phyloP scores from a whole-genome alignment of 2,888 invertebrate genomes.

The Shargacucullia verbasci region DNA sequence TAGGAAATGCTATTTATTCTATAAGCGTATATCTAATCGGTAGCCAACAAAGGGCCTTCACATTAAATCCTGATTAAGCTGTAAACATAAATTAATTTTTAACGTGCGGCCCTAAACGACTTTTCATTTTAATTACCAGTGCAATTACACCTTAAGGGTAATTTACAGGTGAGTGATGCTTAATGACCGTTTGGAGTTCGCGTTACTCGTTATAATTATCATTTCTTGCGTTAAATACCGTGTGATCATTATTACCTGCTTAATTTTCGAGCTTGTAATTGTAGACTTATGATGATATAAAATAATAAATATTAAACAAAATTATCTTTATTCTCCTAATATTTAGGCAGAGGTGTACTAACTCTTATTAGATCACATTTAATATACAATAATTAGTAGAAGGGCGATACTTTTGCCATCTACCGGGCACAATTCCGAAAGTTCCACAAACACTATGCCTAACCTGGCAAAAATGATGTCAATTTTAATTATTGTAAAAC shows the following conservation, averaged over 20 bases:
- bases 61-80: constrained; percentile 50
- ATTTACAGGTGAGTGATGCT: constrained; percentile 57
- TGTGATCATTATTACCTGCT: constrained; percentile 11
- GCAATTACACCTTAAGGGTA: constrained; percentile 60
- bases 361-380: too few species aligned
- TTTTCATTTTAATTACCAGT: constrained; percentile 59
- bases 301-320: too few species aligned
- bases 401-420: too few species aligned
- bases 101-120: constrained; percentile 51
- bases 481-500: too few species aligned
- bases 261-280: constrained; percentile 6
- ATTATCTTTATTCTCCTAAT: too few species aligned
- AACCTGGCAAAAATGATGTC: too few species aligned
- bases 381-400: too few species aligned
- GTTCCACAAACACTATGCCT: too few species aligned
- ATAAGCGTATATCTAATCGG: constrained; percentile 11
- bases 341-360: too few species aligned
- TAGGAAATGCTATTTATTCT: not conserved
- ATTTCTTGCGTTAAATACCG: constrained; percentile 27
- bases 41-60: constrained; percentile 21
- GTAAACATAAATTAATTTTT: constrained; percentile 50
- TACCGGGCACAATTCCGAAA: too few species aligned
- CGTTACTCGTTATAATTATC: constrained; percentile 37
- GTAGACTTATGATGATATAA: not conserved
- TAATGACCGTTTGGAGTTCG: constrained; percentile 51